These are phyloP conservation scores for Erythrocercus mccallii DNA, from an alignment of 2,113 vertebrate genomes.

Conservation along the genomic window DNA sequence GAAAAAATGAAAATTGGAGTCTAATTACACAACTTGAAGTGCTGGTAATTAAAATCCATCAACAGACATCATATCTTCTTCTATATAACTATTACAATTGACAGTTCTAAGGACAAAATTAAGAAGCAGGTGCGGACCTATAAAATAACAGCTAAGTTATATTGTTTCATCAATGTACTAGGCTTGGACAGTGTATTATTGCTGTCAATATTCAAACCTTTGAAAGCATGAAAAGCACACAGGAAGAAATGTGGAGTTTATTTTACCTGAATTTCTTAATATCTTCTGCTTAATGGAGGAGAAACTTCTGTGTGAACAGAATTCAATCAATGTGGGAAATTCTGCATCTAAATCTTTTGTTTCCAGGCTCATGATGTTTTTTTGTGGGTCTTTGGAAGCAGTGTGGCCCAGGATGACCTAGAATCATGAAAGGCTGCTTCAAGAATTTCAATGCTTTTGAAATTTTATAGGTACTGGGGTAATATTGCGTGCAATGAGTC, in stretches of 20 bases:
- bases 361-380: not conserved
- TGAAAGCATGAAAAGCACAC: not conserved
- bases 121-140: not conserved
- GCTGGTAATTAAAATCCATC: not conserved
- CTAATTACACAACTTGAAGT: not conserved
- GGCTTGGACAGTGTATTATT: not conserved
- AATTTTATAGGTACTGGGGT: not conserved
- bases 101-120: not conserved
- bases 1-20: not conserved
- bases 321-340: not conserved
- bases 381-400: not conserved
- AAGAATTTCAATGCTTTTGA: not conserved
- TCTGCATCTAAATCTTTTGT: not conserved
- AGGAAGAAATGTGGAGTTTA: not conserved
- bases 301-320: not conserved
- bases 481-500: not conserved
- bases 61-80: not conserved
- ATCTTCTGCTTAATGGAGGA: not conserved
- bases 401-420: not conserved
- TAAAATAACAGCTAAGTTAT: not conserved
- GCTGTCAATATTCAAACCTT: not conserved
- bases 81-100: not conserved
- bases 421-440: not conserved
- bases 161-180: not conserved
- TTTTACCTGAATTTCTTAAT: not conserved